Conservation (phyloP, 2,113 vertebrate genomes). For the Coracopsis vasa region DNA sequence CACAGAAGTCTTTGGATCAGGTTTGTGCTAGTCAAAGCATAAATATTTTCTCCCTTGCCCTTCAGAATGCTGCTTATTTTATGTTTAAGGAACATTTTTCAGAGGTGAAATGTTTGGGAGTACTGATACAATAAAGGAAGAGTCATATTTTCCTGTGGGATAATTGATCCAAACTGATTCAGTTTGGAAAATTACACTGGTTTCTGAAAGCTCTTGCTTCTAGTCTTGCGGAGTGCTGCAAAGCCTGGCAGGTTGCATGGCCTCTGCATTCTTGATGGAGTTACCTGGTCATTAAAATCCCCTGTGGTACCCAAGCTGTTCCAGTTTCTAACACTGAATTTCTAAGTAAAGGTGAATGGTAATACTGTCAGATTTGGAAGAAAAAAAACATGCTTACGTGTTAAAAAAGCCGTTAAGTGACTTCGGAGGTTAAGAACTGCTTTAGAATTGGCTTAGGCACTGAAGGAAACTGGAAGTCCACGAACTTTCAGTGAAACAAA, state of each 20-base stretch:
- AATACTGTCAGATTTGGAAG: background rate
- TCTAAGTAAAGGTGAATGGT: background rate
- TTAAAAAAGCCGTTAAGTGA: background rate
- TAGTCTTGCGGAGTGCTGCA: background rate
- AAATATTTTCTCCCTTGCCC: background rate
- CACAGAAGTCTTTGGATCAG: background rate
- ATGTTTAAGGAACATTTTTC: background rate
- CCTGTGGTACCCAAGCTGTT: background rate
- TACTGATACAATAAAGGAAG: background rate
- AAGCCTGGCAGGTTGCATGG: background rate
- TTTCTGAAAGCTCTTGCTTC: background rate
- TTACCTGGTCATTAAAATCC: background rate
- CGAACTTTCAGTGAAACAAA: background rate
- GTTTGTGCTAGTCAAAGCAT: background rate
- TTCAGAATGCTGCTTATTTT: background rate
- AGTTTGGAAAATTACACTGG: background rate
- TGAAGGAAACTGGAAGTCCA: background rate
- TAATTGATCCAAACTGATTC: background rate
- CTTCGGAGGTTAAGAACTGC: background rate
- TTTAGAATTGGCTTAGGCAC: background rate
- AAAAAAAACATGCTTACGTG: background rate
- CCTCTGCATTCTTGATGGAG: background rate
- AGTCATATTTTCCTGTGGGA: background rate
- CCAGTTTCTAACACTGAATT: background rate
- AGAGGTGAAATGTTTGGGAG: background rate